These are phyloP conservation scores for Epinotia ramella DNA, from an alignment of 2,888 invertebrate genomes.

Conservation along the genomic window DNA sequence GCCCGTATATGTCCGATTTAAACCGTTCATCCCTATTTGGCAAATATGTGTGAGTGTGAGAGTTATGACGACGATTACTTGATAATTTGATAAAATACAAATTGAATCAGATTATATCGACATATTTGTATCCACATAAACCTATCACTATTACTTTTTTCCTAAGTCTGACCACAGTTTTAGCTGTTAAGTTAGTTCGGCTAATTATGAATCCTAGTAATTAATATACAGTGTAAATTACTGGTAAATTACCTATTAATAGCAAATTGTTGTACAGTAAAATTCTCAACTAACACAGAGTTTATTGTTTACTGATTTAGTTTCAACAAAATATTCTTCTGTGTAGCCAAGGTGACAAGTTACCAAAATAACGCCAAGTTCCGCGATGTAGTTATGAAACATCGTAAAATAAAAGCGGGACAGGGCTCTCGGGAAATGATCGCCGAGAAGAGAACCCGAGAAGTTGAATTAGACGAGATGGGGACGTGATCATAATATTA, in stretches of 20 bases:
- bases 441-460: constrained; percentile 58
- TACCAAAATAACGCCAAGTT: constrained; percentile 53
- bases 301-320: neutral
- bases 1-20: too few relatives aligned
- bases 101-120: too few relatives aligned
- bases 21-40: too few relatives aligned
- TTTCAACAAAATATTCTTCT: neutral
- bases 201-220: too few relatives aligned
- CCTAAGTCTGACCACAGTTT: too few relatives aligned
- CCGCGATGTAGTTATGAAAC: constrained; percentile 57
- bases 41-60: too few relatives aligned
- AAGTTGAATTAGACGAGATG: constrained; percentile 72
- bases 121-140: too few relatives aligned
- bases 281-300: neutral
- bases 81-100: too few relatives aligned
- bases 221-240: too few relatives aligned
- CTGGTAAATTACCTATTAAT: neutral
- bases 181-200: too few relatives aligned
- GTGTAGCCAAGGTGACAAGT: constrained; percentile 49
- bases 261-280: neutral
- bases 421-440: constrained; percentile 69
- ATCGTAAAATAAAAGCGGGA: constrained; percentile 59
- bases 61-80: too few relatives aligned
- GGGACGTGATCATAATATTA: constrained; percentile 67
- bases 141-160: too few relatives aligned